A percentile compares a stretch with the other conserved stretches of the same genome.
Conservation (phyloP, 2,888 invertebrate species). For the Lochmaea crataegi region DNA sequence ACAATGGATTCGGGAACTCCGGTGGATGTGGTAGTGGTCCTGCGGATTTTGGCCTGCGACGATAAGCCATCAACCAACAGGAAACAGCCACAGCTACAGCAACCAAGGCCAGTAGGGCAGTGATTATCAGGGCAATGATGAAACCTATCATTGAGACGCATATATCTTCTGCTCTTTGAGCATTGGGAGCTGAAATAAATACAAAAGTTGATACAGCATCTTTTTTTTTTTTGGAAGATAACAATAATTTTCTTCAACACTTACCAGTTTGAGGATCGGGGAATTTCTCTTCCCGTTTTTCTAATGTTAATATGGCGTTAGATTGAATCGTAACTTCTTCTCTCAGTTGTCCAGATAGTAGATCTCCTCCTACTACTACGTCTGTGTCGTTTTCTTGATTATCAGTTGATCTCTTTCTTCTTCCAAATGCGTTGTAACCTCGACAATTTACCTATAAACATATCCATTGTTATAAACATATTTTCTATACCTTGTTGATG, state of each 20-base stretch:
- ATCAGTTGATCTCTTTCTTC: constrained; percentile 77
- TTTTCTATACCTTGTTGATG: neutral
- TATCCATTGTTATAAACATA: neutral
- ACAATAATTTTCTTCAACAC: neutral
- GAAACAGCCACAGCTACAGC: constrained; percentile 95
- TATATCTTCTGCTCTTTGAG: constrained; percentile 80
- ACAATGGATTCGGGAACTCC: constrained; percentile 94
- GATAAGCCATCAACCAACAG: constrained; percentile 95
- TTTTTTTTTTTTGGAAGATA: neutral
- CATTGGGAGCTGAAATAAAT: constrained; percentile 66
- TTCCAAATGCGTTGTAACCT: constrained; percentile 90
- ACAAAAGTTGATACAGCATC: neutral
- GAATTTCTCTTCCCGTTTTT: constrained; percentile 83
- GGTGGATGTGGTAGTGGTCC: constrained; percentile 95
- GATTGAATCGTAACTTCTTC: constrained; percentile 95
- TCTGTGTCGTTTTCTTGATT: constrained; percentile 67
- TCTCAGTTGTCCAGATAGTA: constrained; percentile 82
- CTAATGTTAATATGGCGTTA: constrained; percentile 90
- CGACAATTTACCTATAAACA: constrained; percentile 84
- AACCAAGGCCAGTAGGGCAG: constrained; percentile 89
- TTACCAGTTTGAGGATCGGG: constrained; percentile 71
- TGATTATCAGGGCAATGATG: constrained; percentile 91
- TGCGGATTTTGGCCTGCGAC: constrained; percentile 86
- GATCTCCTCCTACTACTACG: constrained; percentile 69
- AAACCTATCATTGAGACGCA: constrained; percentile 95